Base-by-base conservation (phyloP, 2,113 vertebrate species). In the Natator depressus region DNA sequence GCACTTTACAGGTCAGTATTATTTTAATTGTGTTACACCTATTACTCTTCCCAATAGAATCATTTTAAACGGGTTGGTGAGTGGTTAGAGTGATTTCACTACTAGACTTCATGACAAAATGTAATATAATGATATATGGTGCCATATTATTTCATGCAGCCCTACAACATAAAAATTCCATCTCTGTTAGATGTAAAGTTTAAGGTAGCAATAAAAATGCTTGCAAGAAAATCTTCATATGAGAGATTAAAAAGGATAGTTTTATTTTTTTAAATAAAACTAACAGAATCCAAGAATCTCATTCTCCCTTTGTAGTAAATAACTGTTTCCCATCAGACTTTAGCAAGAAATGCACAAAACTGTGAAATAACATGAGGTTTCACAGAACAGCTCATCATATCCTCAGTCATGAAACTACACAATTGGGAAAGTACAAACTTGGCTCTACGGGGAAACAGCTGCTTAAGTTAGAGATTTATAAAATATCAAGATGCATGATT, bases 71-170 rank as follows among this genome's bases (percentile, higher is more conserved):
- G 84, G 79, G 27, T 80, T 78, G 10, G 10, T 62, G 65, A 38
- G 50, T 84, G 86, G 6, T 87, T 90, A 81, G 84, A 90, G 65
- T 29, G 10, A 24, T 95, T 96, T 94, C 31, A 31, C 80, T 81
- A 35, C 50, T 57, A 31, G 88, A 72, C 8, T 81, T 5, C 6
- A 7, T 50, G 87, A 51, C 10, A 80, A 88, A 50, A 72, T 53
- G 55, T 2, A 81, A 81, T 55, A 50, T 75, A 62, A 80, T 82
- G 82, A 84, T 69, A 7, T 16, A 1, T 69, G 22, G 42, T 31
- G 13, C 14, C 50, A 13, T 84, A 53, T 38, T 82, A 31, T 65
- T 89, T 87, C 12, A 83, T 65, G 49, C 17, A 93, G 62, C 50
- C 75, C 53, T 91, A 55, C 16, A 76, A 53, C 54, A 85, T 3